Conservation (phyloP, 1,140 invertebrate genomes). For the Grapholita molesta region DNA sequence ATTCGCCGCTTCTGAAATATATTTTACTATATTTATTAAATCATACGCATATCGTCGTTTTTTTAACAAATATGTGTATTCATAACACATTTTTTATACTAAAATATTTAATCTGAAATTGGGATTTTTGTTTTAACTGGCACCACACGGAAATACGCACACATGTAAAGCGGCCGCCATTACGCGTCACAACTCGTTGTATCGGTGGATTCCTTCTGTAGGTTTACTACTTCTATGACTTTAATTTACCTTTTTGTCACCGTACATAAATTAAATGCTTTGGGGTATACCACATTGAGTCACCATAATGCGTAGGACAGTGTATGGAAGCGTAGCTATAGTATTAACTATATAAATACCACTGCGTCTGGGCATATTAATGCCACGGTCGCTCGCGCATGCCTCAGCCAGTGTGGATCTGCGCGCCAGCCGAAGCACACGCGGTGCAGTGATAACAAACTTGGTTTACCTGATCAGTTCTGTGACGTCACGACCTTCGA, state of each 20-base stretch:
- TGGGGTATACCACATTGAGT: background rate
- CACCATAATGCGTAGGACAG: background rate
- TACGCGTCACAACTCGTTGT: too few species aligned
- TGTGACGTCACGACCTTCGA: slow-evolving; percentile 5
- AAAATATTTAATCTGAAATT: too few species aligned
- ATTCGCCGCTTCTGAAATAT: too few species aligned
- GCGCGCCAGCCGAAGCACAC: background rate
- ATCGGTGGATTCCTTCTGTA: too few species aligned
- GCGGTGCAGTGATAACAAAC: slow-evolving; percentile 5
- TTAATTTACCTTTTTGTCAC: background rate
- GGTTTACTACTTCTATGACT: too few species aligned
- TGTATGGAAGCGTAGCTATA: slow-evolving; percentile 21
- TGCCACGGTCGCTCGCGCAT: slow-evolving; percentile 29
- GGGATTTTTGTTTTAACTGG: too few species aligned
- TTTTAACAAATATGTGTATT: too few species aligned
- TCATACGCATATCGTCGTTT: too few species aligned
- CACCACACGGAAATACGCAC: too few species aligned
- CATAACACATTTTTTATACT: too few species aligned
- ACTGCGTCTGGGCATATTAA: slow-evolving; percentile 7
- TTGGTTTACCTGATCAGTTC: background rate
- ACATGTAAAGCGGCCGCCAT: too few species aligned
- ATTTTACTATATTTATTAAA: too few species aligned
- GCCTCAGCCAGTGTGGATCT: background rate
- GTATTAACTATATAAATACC: background rate
- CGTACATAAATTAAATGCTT: background rate